A percentile compares a stretch with the other conserved stretches of the same genome.
Conservation (phyloP, 2,797 vertebrate species). For the Nyctibius grandis region DNA sequence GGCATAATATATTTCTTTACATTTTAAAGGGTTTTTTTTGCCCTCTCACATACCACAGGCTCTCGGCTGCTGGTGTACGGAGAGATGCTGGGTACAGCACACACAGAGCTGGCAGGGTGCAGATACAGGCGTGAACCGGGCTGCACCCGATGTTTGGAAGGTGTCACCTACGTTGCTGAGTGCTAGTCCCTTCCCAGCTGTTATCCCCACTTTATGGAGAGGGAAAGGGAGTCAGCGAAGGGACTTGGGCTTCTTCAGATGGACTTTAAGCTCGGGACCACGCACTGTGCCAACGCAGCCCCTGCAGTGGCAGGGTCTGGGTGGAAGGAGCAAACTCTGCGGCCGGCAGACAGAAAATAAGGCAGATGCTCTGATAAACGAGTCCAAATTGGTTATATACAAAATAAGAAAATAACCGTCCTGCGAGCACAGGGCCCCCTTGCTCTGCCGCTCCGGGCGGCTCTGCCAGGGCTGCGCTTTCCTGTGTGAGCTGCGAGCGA, state of each 20-base stretch:
- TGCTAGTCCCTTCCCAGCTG: background rate
- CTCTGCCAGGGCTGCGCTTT: background rate
- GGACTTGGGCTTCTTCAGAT: background rate
- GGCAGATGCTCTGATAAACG: background rate
- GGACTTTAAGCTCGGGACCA: background rate
- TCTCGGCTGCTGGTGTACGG: rapidly evolving
- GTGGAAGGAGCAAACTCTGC: background rate
- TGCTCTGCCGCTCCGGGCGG: background rate
- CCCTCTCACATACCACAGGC: rapidly evolving
- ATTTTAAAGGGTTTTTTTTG: background rate
- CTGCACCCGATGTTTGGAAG: rapidly evolving
- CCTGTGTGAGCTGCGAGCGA: background rate
- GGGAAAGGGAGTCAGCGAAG: background rate
- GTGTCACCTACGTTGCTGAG: rapidly evolving
- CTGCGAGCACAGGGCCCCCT: background rate
- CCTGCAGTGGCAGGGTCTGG: rapidly evolving
- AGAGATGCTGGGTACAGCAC: background rate
- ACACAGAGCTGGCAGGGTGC: background rate
- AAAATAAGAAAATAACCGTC: background rate
- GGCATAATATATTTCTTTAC: background rate
- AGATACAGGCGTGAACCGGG: background rate
- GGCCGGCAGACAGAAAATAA: background rate
- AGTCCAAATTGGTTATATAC: rapidly evolving
- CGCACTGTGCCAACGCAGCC: rapidly evolving
- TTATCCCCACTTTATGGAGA: background rate